A percentile compares a stretch with the other conserved stretches of the same genome.
Evolutionary conservation across 1,140 invertebrate species (phyloP).

Genomic region (Apis florea): DNA sequence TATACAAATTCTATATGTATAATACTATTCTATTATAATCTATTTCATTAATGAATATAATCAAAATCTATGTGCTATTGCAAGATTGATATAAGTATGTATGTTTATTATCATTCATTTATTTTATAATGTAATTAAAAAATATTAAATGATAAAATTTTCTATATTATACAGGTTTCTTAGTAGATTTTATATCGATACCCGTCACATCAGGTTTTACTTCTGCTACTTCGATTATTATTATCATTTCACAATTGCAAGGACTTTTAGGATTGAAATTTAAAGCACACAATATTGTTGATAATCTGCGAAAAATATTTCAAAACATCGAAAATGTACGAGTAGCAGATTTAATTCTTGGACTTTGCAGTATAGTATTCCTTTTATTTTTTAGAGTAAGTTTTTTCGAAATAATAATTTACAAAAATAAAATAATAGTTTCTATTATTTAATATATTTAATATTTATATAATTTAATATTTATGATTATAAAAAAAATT

Average conservation of each 20-base stretch:
- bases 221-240: constrained; percentile 94
- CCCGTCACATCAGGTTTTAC: constrained; percentile 96
- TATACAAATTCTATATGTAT: too few species aligned
- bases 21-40: too few species aligned
- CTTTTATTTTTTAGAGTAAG: constrained; percentile 85
- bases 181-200: constrained; percentile 95
- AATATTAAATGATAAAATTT: constrained; percentile 2
- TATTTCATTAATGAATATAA: too few species aligned
- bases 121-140: too few species aligned
- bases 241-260: constrained; percentile 94
- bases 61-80: too few species aligned
- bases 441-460: too few species aligned
- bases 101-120: too few species aligned
- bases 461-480: too few species aligned
- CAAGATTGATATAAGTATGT: too few species aligned
- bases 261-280: constrained; percentile 88
- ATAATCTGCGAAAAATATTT: constrained; percentile 83
- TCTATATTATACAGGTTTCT: constrained; percentile 85
- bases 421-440: neutral
- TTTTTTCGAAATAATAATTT: constrained; percentile 36
- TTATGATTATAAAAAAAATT: too few species aligned
- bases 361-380: constrained; percentile 83
- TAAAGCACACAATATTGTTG: constrained; percentile 82
- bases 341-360: constrained; percentile 84
- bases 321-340: constrained; percentile 81